Percentiles rank a stretch among this genome's conserved stretches.
phyloP scores from a whole-genome alignment of 2,113 vertebrate species.

The Ariopsis seemanni region DNA sequence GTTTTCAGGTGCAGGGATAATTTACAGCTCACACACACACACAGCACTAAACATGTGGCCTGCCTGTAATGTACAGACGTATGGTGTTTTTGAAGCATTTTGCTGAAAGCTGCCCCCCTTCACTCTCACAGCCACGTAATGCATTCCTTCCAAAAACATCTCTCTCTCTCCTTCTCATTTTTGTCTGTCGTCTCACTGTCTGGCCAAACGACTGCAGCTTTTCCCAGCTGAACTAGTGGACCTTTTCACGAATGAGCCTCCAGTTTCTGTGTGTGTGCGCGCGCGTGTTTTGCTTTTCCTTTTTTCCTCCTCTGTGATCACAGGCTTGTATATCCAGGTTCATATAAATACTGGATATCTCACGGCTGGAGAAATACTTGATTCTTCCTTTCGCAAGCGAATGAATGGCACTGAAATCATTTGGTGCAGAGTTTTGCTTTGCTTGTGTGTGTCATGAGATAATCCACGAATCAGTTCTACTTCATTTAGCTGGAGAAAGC shows the following conservation, averaged over 20 bases:
- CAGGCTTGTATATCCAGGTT: neutral
- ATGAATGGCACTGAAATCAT: no score
- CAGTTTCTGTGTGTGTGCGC: slow-evolving; percentile 34
- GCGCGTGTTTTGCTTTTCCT: neutral
- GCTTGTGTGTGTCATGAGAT: neutral
- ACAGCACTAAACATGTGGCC: neutral
- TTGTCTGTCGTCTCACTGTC: slow-evolving; percentile 53
- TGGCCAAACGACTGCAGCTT: slow-evolving; percentile 46
- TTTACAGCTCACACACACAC: neutral
- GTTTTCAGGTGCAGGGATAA: neutral
- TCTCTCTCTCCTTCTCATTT: slow-evolving; percentile 36
- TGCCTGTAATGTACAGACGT: slow-evolving; percentile 22
- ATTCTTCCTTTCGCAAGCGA: neutral
- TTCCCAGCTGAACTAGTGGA: slow-evolving; percentile 45
- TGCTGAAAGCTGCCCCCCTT: neutral
- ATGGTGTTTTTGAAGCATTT: slow-evolving; percentile 8
- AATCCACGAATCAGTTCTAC: neutral
- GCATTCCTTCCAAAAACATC: slow-evolving; percentile 53
- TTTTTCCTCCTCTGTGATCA: neutral
- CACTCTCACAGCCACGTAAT: slow-evolving; percentile 40
- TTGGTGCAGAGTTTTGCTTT: no score
- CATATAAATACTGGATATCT: neutral
- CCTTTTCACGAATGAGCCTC: slow-evolving; percentile 37
- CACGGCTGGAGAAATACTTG: neutral
- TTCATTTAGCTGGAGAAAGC: neutral